A percentile compares a stretch with the other conserved stretches of the same genome.
phyloP scores from a whole-genome alignment of 2,113 vertebrate species.

The Cryptoleucopteryx plumbea region DNA sequence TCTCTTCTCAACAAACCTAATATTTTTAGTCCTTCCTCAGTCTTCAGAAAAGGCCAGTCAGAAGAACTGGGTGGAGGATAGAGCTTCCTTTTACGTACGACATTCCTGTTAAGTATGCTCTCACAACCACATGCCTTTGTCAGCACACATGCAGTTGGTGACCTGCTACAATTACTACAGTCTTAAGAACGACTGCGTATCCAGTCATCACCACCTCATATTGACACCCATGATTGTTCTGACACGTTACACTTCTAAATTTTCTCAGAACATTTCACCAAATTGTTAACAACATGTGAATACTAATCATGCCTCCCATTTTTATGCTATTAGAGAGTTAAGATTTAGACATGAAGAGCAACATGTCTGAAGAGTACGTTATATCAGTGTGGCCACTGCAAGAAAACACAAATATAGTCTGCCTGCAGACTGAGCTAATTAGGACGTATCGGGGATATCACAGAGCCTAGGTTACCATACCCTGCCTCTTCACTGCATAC shows the following conservation, averaged over 20 bases:
- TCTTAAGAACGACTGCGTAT: not conserved
- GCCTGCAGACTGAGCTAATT: not conserved
- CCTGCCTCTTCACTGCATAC: not conserved
- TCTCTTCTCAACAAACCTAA: not conserved
- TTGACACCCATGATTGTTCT: not conserved
- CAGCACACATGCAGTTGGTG: not conserved
- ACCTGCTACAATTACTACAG: not conserved
- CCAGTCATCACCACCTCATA: not conserved
- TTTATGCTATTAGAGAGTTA: not conserved
- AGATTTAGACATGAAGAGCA: not conserved
- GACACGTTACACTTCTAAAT: not conserved
- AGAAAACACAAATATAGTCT: not conserved
- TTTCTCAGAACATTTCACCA: not conserved
- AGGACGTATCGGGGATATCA: not conserved
- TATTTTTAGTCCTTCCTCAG: not conserved
- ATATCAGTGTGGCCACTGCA: not conserved
- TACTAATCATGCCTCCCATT: not conserved
- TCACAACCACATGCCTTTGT: not conserved
- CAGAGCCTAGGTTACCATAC: not conserved
- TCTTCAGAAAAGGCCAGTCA: not conserved
- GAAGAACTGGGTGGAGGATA: not conserved
- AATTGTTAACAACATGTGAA: not conserved
- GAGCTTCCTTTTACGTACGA: not conserved
- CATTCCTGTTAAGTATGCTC: not conserved
- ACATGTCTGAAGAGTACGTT: not conserved